phyloP scores from a whole-genome alignment of 2,113 vertebrate species.

The Ceyx melanurus region DNA sequence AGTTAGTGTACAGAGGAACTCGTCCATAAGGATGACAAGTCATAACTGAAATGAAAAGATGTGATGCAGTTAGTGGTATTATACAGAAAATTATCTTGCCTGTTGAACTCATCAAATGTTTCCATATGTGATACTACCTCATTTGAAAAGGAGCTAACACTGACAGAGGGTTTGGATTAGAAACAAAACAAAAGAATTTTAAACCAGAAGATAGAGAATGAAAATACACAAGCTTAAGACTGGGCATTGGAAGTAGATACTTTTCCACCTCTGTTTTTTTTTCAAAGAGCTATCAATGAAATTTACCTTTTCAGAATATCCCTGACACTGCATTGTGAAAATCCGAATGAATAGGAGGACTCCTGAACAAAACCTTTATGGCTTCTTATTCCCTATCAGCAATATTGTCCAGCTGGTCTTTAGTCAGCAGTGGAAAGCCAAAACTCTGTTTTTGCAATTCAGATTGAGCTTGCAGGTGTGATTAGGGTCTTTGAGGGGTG shows the following conservation, averaged over 20 bases:
- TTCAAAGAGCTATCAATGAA: background rate
- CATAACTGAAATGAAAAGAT: background rate
- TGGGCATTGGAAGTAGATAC: background rate
- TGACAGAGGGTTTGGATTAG: background rate
- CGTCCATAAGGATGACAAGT: background rate
- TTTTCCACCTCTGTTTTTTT: background rate
- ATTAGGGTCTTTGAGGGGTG: background rate
- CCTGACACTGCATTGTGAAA: background rate
- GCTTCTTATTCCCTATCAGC: background rate
- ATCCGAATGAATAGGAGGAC: background rate
- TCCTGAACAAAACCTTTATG: background rate
- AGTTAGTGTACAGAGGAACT: background rate
- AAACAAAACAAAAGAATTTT: background rate
- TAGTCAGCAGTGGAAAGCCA: background rate
- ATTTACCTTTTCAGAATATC: background rate
- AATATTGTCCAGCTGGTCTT: background rate
- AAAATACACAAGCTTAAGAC: background rate
- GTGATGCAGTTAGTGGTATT: background rate
- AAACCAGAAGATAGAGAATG: background rate
- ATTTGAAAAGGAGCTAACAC: background rate
- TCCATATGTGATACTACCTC: background rate
- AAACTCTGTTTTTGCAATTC: background rate
- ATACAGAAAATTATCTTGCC: background rate
- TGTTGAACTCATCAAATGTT: background rate
- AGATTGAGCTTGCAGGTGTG: background rate